Conservation (phyloP, 2,113 vertebrate species). For the Daubentonia madagascariensis region DNA sequence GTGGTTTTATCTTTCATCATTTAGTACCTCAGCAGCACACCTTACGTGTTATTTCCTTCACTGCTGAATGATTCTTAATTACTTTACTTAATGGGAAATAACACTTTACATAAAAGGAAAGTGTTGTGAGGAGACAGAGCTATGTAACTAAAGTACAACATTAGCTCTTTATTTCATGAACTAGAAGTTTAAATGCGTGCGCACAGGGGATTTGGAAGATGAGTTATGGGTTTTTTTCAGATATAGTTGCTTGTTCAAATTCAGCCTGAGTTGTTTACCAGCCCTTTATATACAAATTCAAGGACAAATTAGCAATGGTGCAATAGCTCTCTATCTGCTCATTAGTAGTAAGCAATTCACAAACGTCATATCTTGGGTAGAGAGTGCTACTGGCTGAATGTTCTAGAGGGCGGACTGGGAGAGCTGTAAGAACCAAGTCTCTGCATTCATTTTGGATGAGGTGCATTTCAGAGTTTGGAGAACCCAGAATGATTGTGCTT, state of each 20-base stretch:
- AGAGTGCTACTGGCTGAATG: not conserved
- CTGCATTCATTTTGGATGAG: not conserved
- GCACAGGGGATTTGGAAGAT: not conserved
- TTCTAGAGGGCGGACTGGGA: not conserved
- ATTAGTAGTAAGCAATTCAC: constrained; percentile 26
- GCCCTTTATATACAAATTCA: constrained; percentile 22
- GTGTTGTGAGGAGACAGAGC: not conserved
- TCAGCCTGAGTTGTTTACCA: constrained; percentile 48
- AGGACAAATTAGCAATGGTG: constrained; percentile 38
- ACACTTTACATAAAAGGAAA: constrained; percentile 36
- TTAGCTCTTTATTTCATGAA: constrained; percentile 50
- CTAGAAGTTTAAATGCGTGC: constrained; percentile 34
- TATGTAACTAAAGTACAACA: constrained; percentile 1
- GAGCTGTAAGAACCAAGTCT: not conserved
- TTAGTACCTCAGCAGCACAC: constrained; percentile 31
- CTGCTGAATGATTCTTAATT: constrained; percentile 54
- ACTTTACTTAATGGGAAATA: constrained; percentile 63
- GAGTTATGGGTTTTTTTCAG: not conserved
- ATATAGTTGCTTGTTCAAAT: constrained; percentile 22
- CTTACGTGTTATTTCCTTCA: constrained; percentile 25
- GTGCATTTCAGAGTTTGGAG: not conserved
- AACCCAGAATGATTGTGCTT: not conserved
- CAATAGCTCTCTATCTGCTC: constrained; percentile 24
- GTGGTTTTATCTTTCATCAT: constrained; percentile 43
- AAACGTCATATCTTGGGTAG: constrained; percentile 8